Percentiles rank a stretch among this genome's conserved stretches.
Conservation (phyloP, 2,113 vertebrate genomes). For the Nothocercus nigrocapillus region DNA sequence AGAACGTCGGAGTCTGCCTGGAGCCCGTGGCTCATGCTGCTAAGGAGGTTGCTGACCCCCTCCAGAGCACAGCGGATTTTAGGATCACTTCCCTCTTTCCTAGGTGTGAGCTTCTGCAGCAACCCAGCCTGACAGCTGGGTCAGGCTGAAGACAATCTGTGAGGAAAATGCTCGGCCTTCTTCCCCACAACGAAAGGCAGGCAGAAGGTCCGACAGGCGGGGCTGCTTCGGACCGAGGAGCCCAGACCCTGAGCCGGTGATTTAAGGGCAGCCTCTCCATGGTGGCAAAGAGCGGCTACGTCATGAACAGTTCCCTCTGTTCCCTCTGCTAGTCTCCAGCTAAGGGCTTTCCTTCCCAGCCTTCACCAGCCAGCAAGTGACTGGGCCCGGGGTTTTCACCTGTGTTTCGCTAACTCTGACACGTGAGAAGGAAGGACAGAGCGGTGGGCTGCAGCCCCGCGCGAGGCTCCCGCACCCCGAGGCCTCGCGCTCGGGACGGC, state of each 20-base stretch:
- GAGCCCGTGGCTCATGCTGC: neutral
- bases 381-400: neutral
- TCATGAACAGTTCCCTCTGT: neutral
- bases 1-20: neutral
- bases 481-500: neutral
- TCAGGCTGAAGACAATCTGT: neutral
- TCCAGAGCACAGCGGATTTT: neutral
- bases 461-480: neutral
- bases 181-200: accelerated
- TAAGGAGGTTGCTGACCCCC: neutral
- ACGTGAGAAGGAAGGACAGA: neutral
- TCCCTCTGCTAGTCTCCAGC: neutral
- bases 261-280: neutral
- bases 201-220: neutral
- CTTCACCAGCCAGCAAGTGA: neutral
- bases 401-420: too few relatives aligned
- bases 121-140: neutral
- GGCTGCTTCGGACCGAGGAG: neutral
- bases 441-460: neutral
- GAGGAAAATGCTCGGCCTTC: neutral
- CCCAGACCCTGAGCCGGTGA: too few relatives aligned
- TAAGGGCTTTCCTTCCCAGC: neutral
- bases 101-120: neutral
- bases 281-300: too few relatives aligned
- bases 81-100: neutral